These are phyloP conservation scores for Elephantulus edwardii DNA, from an alignment of 2,113 vertebrate species.

Conservation along the genomic window DNA sequence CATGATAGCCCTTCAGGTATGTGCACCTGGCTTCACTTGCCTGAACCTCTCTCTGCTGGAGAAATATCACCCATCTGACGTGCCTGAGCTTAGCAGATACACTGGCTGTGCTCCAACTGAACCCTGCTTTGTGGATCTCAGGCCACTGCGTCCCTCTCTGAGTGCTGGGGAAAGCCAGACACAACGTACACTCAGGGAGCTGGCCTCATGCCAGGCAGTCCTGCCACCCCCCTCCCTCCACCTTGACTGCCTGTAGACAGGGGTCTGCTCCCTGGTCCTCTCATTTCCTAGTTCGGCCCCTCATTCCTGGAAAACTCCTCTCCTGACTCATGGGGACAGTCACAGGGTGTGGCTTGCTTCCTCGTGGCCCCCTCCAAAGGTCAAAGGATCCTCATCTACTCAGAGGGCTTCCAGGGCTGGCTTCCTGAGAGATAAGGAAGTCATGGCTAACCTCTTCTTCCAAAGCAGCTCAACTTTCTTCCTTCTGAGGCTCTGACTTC, in stretches of 20 bases:
- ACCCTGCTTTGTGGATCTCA: not conserved
- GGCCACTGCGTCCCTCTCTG: not conserved
- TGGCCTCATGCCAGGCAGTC: rapidly evolving
- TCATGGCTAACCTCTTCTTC: not conserved
- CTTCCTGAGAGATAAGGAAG: not conserved
- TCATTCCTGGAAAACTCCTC: not conserved
- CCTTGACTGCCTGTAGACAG: not conserved
- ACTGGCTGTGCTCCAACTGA: rapidly evolving
- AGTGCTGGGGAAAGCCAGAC: not conserved
- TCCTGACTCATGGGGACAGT: rapidly evolving
- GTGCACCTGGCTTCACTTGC: rapidly evolving
- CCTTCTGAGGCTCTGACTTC: not conserved
- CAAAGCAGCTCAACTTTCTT: not conserved
- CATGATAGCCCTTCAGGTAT: rapidly evolving
- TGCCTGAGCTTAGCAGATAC: rapidly evolving
- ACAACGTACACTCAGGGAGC: not conserved
- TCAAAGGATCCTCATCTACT: not conserved
- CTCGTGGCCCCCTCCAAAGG: not conserved
- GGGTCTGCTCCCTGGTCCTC: not conserved
- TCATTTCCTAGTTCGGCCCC: too few species aligned
- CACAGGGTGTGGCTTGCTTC: not conserved
- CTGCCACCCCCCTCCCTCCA: not conserved
- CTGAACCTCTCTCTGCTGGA: not conserved
- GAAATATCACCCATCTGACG: too few species aligned
- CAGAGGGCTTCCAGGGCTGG: not conserved